A percentile compares a stretch with the other conserved stretches of the same genome.
These are phyloP conservation scores for Verasper variegatus DNA, from an alignment of 2,113 vertebrate genomes.

Conservation along the genomic window DNA sequence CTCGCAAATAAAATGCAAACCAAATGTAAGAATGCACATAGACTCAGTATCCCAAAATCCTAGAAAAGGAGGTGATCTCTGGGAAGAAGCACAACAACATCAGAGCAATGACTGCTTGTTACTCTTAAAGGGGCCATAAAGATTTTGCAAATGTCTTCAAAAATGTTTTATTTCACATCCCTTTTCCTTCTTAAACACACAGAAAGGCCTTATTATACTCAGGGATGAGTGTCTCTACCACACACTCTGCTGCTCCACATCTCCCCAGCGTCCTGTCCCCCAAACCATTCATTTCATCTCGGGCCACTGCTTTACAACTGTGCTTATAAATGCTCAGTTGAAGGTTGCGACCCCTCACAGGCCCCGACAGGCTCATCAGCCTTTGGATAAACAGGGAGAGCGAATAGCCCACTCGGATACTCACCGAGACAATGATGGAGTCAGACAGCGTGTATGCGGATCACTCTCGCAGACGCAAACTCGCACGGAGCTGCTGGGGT, in stretches of 20 bases:
- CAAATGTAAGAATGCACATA: not conserved
- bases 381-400: constrained; percentile 36
- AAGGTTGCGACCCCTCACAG: constrained; percentile 38
- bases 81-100: not conserved
- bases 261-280: constrained; percentile 28
- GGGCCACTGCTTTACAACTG: constrained; percentile 24
- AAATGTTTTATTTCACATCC: not conserved
- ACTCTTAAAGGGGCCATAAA: not conserved
- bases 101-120: not conserved
- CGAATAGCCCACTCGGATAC: constrained; percentile 50
- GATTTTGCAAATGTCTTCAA: not conserved
- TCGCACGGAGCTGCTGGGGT: constrained; percentile 47
- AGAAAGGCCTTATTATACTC: constrained; percentile 15
- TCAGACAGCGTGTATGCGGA: constrained; percentile 58
- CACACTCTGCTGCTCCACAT: constrained; percentile 7
- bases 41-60: too few relatives aligned
- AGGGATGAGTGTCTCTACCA: constrained; percentile 1
- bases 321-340: constrained; percentile 36
- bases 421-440: constrained; percentile 56
- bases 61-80: not conserved
- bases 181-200: not conserved
- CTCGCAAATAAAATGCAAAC: not conserved
- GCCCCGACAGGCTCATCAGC: constrained; percentile 31
- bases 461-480: constrained; percentile 51
- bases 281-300: constrained; percentile 11